These are phyloP conservation scores for Pseudococcus longispinus DNA, from an alignment of 2,888 invertebrate species.

Conservation along the genomic window DNA sequence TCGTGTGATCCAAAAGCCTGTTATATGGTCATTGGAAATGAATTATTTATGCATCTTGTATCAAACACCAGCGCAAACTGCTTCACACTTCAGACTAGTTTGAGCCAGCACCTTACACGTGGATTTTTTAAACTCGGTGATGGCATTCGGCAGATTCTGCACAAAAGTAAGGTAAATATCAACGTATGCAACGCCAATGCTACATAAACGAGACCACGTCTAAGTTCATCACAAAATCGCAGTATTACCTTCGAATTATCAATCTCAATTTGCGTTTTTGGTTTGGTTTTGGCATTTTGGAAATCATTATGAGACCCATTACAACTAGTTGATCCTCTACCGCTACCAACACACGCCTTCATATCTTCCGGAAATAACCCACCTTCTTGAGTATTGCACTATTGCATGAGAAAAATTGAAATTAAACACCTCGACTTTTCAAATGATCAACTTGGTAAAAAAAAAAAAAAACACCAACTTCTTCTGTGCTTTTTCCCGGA, in stretches of 20 bases:
- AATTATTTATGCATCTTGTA: too few species aligned
- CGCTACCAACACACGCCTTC: neutral
- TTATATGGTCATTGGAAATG: too few species aligned
- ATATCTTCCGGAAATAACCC: neutral
- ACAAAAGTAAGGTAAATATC: neutral
- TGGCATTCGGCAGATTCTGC: neutral
- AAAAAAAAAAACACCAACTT: neutral
- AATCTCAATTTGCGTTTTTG: neutral
- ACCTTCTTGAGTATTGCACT: neutral
- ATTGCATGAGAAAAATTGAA: neutral
- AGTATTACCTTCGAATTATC: neutral
- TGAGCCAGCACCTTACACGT: neutral
- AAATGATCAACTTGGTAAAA: neutral
- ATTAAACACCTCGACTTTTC: neutral
- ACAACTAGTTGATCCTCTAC: neutral
- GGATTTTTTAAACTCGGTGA: neutral
- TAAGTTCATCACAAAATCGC: neutral
- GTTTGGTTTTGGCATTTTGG: neutral
- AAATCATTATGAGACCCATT: neutral
- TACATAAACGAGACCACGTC: neutral
- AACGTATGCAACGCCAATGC: neutral
- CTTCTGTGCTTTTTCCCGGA: neutral
- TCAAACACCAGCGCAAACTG: neutral
- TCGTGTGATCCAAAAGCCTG: too few species aligned
- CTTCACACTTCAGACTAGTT: neutral